Evolutionary conservation across 2,888 invertebrate genomes (phyloP), one percentile per base, ranked within the genome.

Genomic region (Ochropacha duplaris): DNA sequence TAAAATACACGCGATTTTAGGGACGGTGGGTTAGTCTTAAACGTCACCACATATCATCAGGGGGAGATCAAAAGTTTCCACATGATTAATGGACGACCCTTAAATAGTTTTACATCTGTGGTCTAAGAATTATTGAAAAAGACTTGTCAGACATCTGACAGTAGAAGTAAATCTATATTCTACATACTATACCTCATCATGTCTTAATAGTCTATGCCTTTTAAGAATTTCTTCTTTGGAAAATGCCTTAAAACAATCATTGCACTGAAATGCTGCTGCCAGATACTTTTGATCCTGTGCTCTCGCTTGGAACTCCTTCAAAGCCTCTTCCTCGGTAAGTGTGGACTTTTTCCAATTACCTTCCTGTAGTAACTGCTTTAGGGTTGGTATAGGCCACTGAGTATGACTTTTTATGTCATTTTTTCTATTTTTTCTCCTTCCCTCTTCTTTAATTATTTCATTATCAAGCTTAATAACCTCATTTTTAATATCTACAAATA

Each of bases 171-270:
- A 39, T 34, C 34, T 34, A 36, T n/a, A n/a, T 36, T 36, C 1
- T 22, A 24, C 19, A 12, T 22, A 28, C 59, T 19, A 62, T 76
- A 91, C 91, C 83, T 86, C 80, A 71, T 72, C 75, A 68, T 92
- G 91, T 34, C 85, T 76, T 22, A 86, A 64, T 34, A 78, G 72
- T 1, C 64, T 67, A 68, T 92, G 92, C 49, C 91, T 72, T 9
- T 78, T 72, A 12, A 88, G 59, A 74, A 89, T 91, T 28, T 87
- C 83, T 44, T 83, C 81, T 58, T 87, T 89, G 0, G 89, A 88
- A 57, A 91, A 92, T 0, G 87, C 83, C 66, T 85, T 89, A 50
- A 84, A 85, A 61, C 92, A 92, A 50, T 86, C 80, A 0, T 67
- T 69, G 65, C 92, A 92, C 65, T 89, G 88, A 59, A 69, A 86